Base-by-base conservation (phyloP, 2,888 invertebrate genomes). In the Urechis unicinctus region DNA sequence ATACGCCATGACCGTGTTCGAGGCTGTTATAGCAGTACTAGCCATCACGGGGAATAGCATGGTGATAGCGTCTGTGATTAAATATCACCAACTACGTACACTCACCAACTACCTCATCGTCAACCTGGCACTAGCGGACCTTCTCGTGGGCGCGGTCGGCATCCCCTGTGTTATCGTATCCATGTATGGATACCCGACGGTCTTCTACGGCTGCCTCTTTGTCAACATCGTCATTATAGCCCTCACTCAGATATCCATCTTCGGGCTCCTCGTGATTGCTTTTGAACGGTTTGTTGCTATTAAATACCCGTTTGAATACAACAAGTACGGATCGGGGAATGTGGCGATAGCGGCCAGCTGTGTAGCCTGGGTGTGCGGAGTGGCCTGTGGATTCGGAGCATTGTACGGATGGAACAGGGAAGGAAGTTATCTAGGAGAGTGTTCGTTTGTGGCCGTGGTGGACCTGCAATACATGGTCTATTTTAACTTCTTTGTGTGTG, bases 391-490 rank as follows among this genome's bases (percentile, higher is more conserved):
- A 26, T 61, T 74, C 17, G 62, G 71, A 21, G 74, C 75, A 0
- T 48, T 70, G 53, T 70, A 74, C 55, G 75, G 74, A 1, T 75
- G 75, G 75, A 73, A 75, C 57, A 58, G 66, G 13, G 31, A 24
- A 45, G 52, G 57, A 36, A 49, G 55, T 1, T 53, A 58, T 47
- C 58, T 60, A 3, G 62, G 63, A 47, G 48, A 44, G 2, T 75
- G 75, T 61, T 59, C 61, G n/a, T 75, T 75, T 61, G 63, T 65
- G 1, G 63, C 59, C 1, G 73, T 75, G 6, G 71, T 75, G 46
- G 72, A 73, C 56, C 66, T 74, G 67, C 59, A 66, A 13, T 75
- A 73, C 64, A 72, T 74, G 67, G 74, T 75, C 31, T 74, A 72
- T 61, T 71, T 74, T 55, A 71, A 72, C 61, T 75, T 75, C 61